Conservation (phyloP, 2,888 invertebrate genomes). For the Molanna angustata region DNA sequence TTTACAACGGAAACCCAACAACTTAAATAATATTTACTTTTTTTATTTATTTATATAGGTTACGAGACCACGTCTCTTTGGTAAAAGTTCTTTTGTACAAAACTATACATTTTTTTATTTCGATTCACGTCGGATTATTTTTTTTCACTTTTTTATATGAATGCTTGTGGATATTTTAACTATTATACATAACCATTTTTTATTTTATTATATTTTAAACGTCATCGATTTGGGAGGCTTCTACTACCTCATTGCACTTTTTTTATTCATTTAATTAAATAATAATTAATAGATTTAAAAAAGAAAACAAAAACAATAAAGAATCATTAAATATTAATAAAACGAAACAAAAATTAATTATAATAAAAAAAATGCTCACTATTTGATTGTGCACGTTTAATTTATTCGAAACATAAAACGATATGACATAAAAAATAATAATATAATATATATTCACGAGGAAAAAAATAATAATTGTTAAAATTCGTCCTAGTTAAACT, state of each 20-base stretch:
- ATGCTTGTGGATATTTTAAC: conserved; percentile 8
- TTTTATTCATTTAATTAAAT: conserved; percentile 26
- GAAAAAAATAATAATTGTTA: not conserved
- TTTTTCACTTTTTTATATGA: conserved; percentile 18
- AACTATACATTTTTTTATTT: conserved; percentile 42
- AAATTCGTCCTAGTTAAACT: conserved; percentile 18
- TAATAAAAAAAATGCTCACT: conserved; percentile 32
- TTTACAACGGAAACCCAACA: conserved; percentile 28
- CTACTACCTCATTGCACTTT: conserved; percentile 29
- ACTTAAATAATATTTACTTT: too few relatives aligned
- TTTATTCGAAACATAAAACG: conserved; percentile 31
- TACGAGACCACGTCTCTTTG: conserved; percentile 61
- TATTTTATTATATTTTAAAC: conserved; percentile 2
- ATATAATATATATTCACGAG: conserved; percentile 13
- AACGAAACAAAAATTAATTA: conserved; percentile 22
- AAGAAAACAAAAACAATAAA: conserved; percentile 20
- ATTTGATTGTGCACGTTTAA: conserved; percentile 24
- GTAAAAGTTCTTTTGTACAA: conserved; percentile 59
- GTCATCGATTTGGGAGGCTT: conserved; percentile 3
- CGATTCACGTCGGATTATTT: conserved; percentile 15
- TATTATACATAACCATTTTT: not conserved
- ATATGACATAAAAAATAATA: conserved; percentile 26
- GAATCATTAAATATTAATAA: conserved; percentile 23
- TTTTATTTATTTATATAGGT: too few relatives aligned
- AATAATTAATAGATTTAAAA: conserved; percentile 1